Base-by-base conservation (phyloP, 2,113 vertebrate genomes). In the Ictalurus punctatus region DNA sequence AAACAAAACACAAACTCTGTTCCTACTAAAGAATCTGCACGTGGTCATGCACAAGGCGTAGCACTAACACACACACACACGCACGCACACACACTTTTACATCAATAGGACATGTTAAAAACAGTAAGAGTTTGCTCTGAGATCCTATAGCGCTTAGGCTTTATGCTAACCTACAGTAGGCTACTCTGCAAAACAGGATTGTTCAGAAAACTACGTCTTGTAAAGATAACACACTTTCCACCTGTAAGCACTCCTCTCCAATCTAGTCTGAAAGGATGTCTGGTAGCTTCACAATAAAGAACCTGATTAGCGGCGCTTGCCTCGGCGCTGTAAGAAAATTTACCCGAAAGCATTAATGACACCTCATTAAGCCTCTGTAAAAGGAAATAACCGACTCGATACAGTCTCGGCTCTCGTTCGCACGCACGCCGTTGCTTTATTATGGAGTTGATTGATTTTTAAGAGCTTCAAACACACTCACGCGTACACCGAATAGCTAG, bases 341-440 rank as follows among this genome's bases (percentile, higher is more conserved):
- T 63, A 67, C 52, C 74, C 30, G n/a, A 37, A 87, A 82, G 48
- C 48, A 81, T 54, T 82, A 82, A 87, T 82, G 86, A 82, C 86
- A 71, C 30, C 86, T 82, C 86, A 82, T 82, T 87, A 82, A 82
- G 44, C 63, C 61, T 82, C 6, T n/a, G 78, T 34, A 82, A 23
- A n/a, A 30, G 19, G 34, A 82, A 71, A 58, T 40, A 80, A 61
- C 86, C 40, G 30, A 81, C 61, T 44, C 23, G 48, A 81, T 69
- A 79, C 9, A 67, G 7, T 37, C 73, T 25, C 17, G 16, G 54
- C 19, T 86, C n/a, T 16, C 19, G 12, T 37, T 74, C 69, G 16
- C 48, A 56, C 37, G 7, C 14, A 6, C n/a, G 14, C 37, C 30
- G 40, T 25, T 80, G 54, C 27, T 81, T 87, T 56, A 67, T 69